These are phyloP conservation scores for Morpho deidamia DNA, from an alignment of 2,888 invertebrate genomes.

Conservation along the genomic window DNA sequence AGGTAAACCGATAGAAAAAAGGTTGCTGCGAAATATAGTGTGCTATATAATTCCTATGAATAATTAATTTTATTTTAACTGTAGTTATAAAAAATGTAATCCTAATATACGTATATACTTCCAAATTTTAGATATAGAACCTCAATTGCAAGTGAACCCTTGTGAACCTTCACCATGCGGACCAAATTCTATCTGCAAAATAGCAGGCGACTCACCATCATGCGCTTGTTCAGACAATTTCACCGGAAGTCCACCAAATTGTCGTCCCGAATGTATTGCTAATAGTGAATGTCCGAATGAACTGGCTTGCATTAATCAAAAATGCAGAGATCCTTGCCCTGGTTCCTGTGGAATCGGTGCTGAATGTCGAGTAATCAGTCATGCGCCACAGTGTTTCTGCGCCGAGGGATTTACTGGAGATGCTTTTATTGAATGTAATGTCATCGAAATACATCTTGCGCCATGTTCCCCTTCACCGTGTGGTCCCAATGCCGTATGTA, in stretches of 20 bases:
- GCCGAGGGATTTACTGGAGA: slow-evolving; percentile 80
- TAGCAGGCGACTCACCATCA: slow-evolving; percentile 80
- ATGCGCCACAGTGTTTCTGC: slow-evolving; percentile 87
- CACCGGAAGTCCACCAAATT: slow-evolving; percentile 81
- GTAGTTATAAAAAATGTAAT: too few species aligned
- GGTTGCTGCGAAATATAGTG: too few species aligned
- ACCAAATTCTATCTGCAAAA: slow-evolving; percentile 80
- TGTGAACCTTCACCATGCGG: slow-evolving; percentile 84
- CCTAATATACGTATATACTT: too few species aligned
- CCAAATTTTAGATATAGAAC: slow-evolving; percentile 13
- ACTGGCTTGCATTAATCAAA: slow-evolving; percentile 82
- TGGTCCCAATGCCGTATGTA: slow-evolving; percentile 85
- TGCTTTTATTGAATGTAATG: slow-evolving; percentile 79
- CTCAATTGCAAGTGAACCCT: slow-evolving; percentile 72
- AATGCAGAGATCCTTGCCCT: slow-evolving; percentile 84
- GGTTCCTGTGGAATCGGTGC: slow-evolving; percentile 84
- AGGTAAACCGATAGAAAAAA: too few species aligned
- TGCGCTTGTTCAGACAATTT: slow-evolving; percentile 82
- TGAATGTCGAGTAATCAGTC: slow-evolving; percentile 85
- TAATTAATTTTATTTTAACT: too few species aligned
- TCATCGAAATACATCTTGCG: slow-evolving; percentile 64
- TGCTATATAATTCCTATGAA: too few species aligned
- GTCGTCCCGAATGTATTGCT: slow-evolving; percentile 82
- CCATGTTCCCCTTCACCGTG: slow-evolving; percentile 86
- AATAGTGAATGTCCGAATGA: slow-evolving; percentile 83